phyloP scores from a whole-genome alignment of 2,113 vertebrate genomes.

The Vidua macroura region DNA sequence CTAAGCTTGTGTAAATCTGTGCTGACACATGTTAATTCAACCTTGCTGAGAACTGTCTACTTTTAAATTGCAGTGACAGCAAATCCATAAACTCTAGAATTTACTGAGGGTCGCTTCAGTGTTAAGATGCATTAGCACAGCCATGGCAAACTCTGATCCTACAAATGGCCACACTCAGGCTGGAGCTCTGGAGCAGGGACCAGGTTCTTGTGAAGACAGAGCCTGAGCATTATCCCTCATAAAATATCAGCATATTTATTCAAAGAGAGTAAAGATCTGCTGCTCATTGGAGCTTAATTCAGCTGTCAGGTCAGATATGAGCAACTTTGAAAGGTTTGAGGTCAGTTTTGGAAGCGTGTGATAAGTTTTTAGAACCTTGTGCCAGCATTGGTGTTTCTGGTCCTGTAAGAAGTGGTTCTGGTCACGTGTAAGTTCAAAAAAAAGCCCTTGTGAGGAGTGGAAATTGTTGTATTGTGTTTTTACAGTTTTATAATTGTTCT shows the following conservation, averaged over 20 bases:
- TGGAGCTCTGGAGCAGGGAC: not conserved
- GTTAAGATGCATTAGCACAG: not conserved
- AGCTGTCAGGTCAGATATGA: not conserved
- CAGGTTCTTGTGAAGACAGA: not conserved
- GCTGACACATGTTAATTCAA: constrained; percentile 58
- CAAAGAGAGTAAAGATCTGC: not conserved
- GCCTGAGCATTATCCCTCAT: not conserved
- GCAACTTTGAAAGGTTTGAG: not conserved
- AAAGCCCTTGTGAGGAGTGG: not conserved
- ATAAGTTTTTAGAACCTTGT: not conserved
- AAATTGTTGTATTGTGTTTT: not conserved
- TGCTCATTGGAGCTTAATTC: not conserved
- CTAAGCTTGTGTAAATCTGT: constrained; percentile 29
- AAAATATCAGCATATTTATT: not conserved
- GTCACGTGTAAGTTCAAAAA: not conserved
- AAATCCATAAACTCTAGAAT: constrained; percentile 34
- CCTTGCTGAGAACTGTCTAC: constrained; percentile 38
- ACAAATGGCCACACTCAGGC: not conserved
- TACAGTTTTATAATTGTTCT: too few species aligned
- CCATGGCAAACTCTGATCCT: not conserved
- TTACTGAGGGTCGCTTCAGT: constrained; percentile 8
- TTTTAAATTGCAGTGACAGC: constrained; percentile 38
- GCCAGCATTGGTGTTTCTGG: not conserved
- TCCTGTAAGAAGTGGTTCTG: not conserved
- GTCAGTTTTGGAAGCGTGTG: not conserved